Evolutionary conservation across 2,888 invertebrate species (phyloP).

Genomic region (Gryllus longicercus): DNA sequence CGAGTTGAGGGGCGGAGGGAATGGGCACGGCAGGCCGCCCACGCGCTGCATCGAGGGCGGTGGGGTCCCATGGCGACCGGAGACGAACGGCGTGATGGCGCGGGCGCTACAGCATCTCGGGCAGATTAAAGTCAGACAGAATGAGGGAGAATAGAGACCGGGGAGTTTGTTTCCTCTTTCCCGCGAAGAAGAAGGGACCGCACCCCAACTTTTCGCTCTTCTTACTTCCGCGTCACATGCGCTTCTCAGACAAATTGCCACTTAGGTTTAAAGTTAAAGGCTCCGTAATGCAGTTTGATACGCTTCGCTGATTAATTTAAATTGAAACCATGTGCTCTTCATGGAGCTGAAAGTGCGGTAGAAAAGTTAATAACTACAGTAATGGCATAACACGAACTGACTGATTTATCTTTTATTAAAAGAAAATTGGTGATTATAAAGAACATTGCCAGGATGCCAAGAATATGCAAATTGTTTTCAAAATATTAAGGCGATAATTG

Average conservation of each 20-base stretch:
- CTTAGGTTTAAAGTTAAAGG: neutral
- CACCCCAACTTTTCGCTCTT: neutral
- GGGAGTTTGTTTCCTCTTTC: neutral
- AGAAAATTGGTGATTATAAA: too few relatives aligned
- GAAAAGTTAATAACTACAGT: too few relatives aligned
- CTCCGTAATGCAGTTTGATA: slow-evolving; percentile 6
- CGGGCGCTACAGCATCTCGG: neutral
- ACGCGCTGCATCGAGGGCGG: too few relatives aligned
- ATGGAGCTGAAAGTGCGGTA: neutral
- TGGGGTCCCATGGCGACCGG: too few relatives aligned
- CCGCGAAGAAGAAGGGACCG: neutral
- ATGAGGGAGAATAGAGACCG: neutral
- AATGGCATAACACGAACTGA: too few relatives aligned
- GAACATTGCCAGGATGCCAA: too few relatives aligned
- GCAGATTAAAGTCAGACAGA: neutral
- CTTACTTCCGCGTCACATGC: neutral
- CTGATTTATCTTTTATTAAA: too few relatives aligned
- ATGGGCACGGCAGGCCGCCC: too few relatives aligned
- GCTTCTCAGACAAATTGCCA: neutral
- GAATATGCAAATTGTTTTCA: too few relatives aligned
- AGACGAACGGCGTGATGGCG: neutral
- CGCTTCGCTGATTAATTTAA: neutral
- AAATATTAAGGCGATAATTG: too few relatives aligned
- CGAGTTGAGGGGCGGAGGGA: too few relatives aligned
- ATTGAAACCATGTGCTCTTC: slow-evolving; percentile 17